phyloP scores from a whole-genome alignment of 2,888 invertebrate genomes.

The Leptopterna dolabrata region DNA sequence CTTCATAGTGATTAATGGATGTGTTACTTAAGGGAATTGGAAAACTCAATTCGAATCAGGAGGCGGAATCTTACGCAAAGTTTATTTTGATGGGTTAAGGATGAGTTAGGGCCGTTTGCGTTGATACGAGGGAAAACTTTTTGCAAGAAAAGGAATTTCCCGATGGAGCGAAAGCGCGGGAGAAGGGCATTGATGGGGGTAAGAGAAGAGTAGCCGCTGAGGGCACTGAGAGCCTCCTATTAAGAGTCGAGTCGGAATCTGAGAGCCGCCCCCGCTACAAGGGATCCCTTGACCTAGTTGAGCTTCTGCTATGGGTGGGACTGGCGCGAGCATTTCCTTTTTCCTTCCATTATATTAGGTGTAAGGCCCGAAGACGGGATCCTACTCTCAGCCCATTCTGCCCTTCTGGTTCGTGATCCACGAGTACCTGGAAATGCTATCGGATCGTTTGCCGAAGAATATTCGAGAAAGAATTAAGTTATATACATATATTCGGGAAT shows the following conservation, averaged over 20 bases:
- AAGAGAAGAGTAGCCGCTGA: neutral
- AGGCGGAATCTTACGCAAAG: neutral
- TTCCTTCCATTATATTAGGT: neutral
- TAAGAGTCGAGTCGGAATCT: neutral
- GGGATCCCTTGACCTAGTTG: constrained; percentile 11
- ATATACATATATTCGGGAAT: too few relatives aligned
- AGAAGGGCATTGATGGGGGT: neutral
- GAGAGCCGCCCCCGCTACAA: constrained; percentile 2
- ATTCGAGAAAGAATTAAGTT: too few relatives aligned
- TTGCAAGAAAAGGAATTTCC: neutral
- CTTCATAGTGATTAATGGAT: too few relatives aligned
- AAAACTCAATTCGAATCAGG: too few relatives aligned
- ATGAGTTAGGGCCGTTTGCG: neutral
- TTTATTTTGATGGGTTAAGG: neutral
- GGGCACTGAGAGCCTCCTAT: neutral
- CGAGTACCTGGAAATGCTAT: too few relatives aligned
- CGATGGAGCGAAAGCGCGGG: neutral
- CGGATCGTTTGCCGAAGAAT: too few relatives aligned
- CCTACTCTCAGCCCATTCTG: neutral
- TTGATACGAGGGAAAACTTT: neutral
- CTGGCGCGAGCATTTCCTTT: neutral
- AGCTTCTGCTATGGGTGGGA: neutral
- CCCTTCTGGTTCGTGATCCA: too few relatives aligned
- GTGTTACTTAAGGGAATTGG: too few relatives aligned
- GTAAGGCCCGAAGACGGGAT: neutral